A percentile compares a stretch with the other conserved stretches of the same genome.
Conservation (phyloP, 2,113 vertebrate species). For the Larimichthys polyactis region DNA sequence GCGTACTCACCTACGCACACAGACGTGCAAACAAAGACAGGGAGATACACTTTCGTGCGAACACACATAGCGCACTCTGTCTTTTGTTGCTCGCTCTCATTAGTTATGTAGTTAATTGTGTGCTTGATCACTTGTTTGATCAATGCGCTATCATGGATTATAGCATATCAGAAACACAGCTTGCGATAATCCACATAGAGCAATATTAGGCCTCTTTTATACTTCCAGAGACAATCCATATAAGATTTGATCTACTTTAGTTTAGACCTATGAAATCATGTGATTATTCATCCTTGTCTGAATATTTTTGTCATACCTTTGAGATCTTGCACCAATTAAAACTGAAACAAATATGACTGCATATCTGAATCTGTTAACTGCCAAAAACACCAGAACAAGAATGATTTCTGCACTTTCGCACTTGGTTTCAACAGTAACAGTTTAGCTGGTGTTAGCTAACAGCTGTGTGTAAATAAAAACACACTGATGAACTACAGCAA, state of each 20-base stretch:
- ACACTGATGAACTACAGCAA: background rate
- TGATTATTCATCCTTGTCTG: no score
- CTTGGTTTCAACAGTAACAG: background rate
- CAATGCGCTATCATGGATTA: slow-evolving; percentile 12
- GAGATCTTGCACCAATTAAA: no score
- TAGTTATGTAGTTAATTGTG: slow-evolving; percentile 21
- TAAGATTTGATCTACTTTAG: background rate
- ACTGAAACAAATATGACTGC: no score
- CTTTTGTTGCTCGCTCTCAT: slow-evolving; percentile 13
- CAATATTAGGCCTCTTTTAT: background rate
- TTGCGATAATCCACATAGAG: background rate
- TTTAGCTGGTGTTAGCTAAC: background rate
- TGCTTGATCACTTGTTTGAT: slow-evolving; percentile 39
- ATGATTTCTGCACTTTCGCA: background rate
- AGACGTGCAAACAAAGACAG: slow-evolving; percentile 41
- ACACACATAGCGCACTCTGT: background rate
- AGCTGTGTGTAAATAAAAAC: background rate
- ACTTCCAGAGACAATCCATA: background rate
- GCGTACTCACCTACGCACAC: slow-evolving; percentile 6
- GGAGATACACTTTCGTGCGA: background rate
- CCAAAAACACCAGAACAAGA: background rate
- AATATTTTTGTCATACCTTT: background rate
- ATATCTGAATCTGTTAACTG: no score
- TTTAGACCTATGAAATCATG: background rate
- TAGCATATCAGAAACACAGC: slow-evolving; percentile 12